Conservation (phyloP, 2,888 invertebrate species). For the Subacronicta megacephala region DNA sequence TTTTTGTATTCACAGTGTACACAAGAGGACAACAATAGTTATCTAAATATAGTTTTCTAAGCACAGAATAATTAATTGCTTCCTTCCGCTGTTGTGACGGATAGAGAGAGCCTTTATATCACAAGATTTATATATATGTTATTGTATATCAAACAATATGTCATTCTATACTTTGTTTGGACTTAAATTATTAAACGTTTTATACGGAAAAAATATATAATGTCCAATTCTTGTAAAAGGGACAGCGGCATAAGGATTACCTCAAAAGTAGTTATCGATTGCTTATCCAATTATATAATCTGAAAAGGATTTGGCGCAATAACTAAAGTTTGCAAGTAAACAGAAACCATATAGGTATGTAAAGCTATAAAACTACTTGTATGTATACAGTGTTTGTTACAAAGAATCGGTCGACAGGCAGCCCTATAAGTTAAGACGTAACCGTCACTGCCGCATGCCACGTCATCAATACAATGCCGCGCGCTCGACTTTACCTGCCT, state of each 20-base stretch:
- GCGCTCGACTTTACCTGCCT: constrained; percentile 64
- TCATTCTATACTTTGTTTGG: no score
- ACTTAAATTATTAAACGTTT: no score
- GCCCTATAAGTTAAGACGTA: constrained; percentile 53
- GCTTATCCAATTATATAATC: no score
- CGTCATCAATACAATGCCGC: constrained; percentile 32
- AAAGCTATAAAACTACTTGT: background rate
- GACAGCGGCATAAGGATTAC: no score
- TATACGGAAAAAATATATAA: no score
- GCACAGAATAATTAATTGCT: constrained; percentile 22
- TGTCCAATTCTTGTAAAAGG: no score
- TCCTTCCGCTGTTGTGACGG: constrained; percentile 25
- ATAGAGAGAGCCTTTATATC: constrained; percentile 24
- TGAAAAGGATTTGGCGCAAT: no score
- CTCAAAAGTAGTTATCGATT: background rate
- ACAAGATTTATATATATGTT: constrained; percentile 28
- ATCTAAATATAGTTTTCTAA: constrained; percentile 24
- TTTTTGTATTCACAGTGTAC: constrained; percentile 25
- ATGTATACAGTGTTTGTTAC: constrained; percentile 5
- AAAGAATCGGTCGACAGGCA: constrained; percentile 30
- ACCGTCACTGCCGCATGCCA: constrained; percentile 48
- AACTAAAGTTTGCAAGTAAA: background rate
- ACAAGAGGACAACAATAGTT: constrained; percentile 20
- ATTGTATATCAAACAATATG: no score
- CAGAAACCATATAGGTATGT: background rate